These are phyloP conservation scores for Nothura maculosa DNA, from an alignment of 2,797 vertebrate genomes.

Conservation along the genomic window DNA sequence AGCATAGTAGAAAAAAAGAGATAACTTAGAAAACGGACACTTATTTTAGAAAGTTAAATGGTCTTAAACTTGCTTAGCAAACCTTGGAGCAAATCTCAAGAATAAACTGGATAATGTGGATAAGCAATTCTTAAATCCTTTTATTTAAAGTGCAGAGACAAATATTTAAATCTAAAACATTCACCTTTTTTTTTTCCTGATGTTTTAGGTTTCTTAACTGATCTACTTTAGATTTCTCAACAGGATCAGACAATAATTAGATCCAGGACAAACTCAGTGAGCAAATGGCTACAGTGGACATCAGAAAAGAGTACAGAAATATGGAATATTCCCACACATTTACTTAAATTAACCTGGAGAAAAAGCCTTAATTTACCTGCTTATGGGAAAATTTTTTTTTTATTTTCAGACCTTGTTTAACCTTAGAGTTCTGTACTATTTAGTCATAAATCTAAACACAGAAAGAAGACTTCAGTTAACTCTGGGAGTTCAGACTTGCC, in stretches of 20 bases:
- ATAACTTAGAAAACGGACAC: not conserved
- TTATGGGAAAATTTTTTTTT: too few relatives aligned
- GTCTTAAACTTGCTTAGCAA: not conserved
- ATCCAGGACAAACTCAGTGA: not conserved
- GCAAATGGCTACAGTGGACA: not conserved
- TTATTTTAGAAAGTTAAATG: not conserved
- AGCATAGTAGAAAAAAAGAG: not conserved
- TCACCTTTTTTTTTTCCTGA: accelerated
- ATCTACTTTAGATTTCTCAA: not conserved
- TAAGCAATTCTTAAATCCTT: not conserved
- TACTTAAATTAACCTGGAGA: not conserved
- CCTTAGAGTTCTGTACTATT: not conserved
- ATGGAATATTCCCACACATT: not conserved
- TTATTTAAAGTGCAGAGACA: not conserved
- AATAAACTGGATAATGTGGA: not conserved
- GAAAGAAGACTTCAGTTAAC: not conserved
- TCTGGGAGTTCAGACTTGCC: not conserved
- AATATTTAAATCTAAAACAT: not conserved
- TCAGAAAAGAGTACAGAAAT: not conserved
- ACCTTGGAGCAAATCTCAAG: not conserved
- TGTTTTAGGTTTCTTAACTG: not conserved
- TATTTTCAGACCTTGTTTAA: not conserved
- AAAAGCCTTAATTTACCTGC: not conserved
- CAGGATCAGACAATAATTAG: not conserved
- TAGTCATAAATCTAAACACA: not conserved